These are phyloP conservation scores for Aricia artaxerxes DNA, from an alignment of 2,888 invertebrate genomes.

Conservation along the genomic window DNA sequence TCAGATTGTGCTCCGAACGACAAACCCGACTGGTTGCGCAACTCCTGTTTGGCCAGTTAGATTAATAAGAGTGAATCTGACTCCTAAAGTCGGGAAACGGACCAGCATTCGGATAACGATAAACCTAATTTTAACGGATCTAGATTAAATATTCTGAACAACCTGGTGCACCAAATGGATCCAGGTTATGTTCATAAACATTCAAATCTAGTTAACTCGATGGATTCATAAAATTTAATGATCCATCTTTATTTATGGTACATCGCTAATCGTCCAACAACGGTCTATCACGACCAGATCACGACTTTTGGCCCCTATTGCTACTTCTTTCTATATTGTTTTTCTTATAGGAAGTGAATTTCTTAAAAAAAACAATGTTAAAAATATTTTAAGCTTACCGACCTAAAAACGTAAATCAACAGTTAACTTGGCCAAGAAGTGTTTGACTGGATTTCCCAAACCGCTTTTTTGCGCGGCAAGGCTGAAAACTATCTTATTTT, in stretches of 20 bases:
- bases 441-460: not conserved
- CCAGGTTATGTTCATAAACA: not conserved
- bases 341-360: constrained; percentile 19
- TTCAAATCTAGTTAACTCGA: not conserved
- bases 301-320: not conserved
- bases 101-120: not conserved
- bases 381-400: constrained; percentile 14
- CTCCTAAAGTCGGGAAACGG: constrained; percentile 35
- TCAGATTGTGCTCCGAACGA: constrained; percentile 73
- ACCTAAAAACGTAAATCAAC: constrained; percentile 16
- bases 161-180: not conserved
- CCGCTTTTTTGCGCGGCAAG: too few species aligned
- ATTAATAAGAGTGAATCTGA: constrained; percentile 68
- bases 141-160: not conserved
- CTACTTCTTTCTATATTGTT: not conserved
- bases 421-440: constrained; percentile 18
- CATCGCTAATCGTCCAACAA: not conserved
- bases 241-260: constrained; percentile 16
- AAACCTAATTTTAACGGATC: not conserved
- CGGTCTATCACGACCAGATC: not conserved
- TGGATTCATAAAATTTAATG: constrained; percentile 11
- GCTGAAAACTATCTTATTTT: too few species aligned
- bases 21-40: constrained; percentile 65
- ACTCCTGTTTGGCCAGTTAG: constrained; percentile 50
- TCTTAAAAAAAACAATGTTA: not conserved